Evolutionary conservation across 1,140 invertebrate genomes (phyloP), one percentile per base, ranked within the genome.

Genomic region (Macrocentrus cingulum): DNA sequence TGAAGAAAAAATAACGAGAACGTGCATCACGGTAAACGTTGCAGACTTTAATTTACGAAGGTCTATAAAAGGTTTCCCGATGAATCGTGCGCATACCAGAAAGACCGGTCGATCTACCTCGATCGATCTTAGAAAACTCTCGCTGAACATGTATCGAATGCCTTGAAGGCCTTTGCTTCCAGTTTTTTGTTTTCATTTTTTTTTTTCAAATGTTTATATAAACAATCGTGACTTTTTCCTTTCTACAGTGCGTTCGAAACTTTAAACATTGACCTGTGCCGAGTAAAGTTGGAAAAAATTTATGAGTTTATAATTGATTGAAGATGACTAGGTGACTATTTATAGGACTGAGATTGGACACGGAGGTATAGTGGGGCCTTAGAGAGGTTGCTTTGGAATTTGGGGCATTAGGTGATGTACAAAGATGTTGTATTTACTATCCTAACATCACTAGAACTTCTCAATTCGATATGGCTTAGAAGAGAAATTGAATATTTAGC

Each of bases 341-440:
- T 29, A 29, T 29, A 29, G 25, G 25, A 5, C 9, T 29, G 36
- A 39, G 36, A 39, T n/a, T 39, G 11, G 13, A 39, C 45, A 13
- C 9, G 19, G 42, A 39, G 18, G n/a, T 42, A 36, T 36, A 20
- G 29, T 39, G 41, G 16, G 34, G 11, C 42, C 22, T 36, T 13
- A 23, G 9, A 22, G n/a, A 53, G 36, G 19, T 51, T 1, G 29
- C 39, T 37, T 45, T 32, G 22, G 65, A 72, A 74, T 74, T 74
- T 70, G 66, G 72, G 70, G 62, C 70, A 39, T 39, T 39, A 76
- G 64, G 59, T 64, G 64, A 49, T 65, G 60, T 36, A 0, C 53
- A 34, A 51, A 50, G 36, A 37, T 52, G 18, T 25, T 23, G 51
- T 66, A 77, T 78, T 77, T 74, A 70, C 75, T 73, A 76, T 78